Conservation (phyloP, 2,888 invertebrate genomes). For the Trichopria drosophilae region DNA sequence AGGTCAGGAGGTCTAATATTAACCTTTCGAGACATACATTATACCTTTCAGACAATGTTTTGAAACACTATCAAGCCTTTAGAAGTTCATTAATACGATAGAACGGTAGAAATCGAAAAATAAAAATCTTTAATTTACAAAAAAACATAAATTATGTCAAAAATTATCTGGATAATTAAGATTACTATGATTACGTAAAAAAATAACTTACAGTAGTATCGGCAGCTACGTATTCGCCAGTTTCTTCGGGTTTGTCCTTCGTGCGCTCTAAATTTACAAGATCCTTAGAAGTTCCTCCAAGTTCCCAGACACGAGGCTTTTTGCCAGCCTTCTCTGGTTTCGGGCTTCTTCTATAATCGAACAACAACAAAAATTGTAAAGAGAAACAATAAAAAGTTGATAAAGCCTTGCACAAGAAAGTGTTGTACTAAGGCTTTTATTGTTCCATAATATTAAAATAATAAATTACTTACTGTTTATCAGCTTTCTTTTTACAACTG, state of each 20-base stretch:
- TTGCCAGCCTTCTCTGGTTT: constrained; percentile 76
- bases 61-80: no score
- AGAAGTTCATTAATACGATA: no score
- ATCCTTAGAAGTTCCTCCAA: constrained; percentile 79
- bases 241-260: constrained; percentile 72
- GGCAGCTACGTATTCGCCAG: constrained; percentile 64
- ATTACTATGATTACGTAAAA: constrained; percentile 12
- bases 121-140: background rate
- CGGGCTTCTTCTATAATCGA: constrained; percentile 60
- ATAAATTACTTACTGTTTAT: constrained; percentile 61
- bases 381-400: no score
- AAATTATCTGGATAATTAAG: background rate
- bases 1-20: no score
- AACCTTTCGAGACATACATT: no score
- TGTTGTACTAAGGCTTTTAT: no score
- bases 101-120: no score
- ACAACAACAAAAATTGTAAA: constrained; percentile 33
- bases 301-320: constrained; percentile 87
- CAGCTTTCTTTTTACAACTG: constrained; percentile 67
- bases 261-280: constrained; percentile 79
- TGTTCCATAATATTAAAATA: background rate
- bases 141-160: background rate
- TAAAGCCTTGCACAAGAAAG: no score
- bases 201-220: constrained; percentile 65
- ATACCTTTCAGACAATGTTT: no score